phyloP scores from a whole-genome alignment of 2,888 invertebrate species.

The Ochlodes sylvanus region DNA sequence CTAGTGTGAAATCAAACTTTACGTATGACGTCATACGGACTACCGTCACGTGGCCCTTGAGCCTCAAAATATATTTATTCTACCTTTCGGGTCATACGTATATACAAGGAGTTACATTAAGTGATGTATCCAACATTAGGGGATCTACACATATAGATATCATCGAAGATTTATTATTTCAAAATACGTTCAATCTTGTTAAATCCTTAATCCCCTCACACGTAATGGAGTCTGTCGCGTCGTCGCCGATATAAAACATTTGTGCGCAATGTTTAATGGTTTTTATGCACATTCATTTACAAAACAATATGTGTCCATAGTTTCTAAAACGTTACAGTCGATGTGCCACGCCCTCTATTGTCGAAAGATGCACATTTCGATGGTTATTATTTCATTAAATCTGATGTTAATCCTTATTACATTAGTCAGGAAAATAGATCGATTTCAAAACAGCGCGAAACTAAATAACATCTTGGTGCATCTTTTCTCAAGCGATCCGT shows the following conservation, averaged over 20 bases:
- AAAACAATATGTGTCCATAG: slow-evolving; percentile 25
- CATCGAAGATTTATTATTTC: slow-evolving; percentile 58
- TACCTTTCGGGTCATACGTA: slow-evolving; percentile 80
- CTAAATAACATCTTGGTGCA: slow-evolving; percentile 19
- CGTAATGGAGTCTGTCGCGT: slow-evolving; percentile 73
- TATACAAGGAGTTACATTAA: slow-evolving; percentile 79
- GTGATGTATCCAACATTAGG: slow-evolving; percentile 73
- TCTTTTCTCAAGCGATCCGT: slow-evolving; percentile 6
- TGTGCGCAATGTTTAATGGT: slow-evolving; percentile 66
- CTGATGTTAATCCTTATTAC: neutral
- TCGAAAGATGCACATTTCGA: slow-evolving; percentile 28
- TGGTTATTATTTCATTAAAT: neutral
- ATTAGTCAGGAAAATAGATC: too few species aligned
- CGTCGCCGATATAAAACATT: slow-evolving; percentile 62
- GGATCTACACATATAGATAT: slow-evolving; percentile 68
- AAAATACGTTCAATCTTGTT: slow-evolving; percentile 62
- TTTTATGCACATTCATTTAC: slow-evolving; percentile 31
- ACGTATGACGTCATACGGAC: slow-evolving; percentile 75
- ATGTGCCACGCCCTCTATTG: slow-evolving; percentile 33
- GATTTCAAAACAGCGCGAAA: neutral
- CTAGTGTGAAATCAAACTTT: slow-evolving; percentile 67
- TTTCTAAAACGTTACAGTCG: slow-evolving; percentile 24
- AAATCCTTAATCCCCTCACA: slow-evolving; percentile 48
- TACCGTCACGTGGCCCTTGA: slow-evolving; percentile 62
- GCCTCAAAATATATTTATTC: slow-evolving; percentile 74